Evolutionary conservation across 2,888 invertebrate species (phyloP), one percentile per base, ranked within the genome.

Genomic region (Stenodema calcarata): DNA sequence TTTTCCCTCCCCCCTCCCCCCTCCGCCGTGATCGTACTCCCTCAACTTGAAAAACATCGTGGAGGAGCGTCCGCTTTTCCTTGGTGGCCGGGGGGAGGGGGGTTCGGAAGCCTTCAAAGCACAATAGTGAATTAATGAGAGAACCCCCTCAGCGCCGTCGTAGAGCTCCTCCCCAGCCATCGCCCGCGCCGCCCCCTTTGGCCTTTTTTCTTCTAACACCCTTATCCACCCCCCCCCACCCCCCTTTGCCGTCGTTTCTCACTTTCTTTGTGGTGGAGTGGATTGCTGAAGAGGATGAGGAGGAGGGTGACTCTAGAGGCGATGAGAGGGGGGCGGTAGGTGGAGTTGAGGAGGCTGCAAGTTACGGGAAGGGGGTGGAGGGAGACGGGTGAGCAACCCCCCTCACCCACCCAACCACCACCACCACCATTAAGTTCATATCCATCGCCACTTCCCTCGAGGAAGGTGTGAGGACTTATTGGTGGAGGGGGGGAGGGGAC

Each of bases 311-410:
- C n/a, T n/a, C n/a, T n/a, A n/a, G 69, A 82, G 44, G 82, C 78
- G 41, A 70, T 35, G 41, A 82, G 47, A n/a, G 79, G 44, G 81
- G 30, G 85, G 82, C 47, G 81, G 35, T 2, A 23, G 87, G 50
- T 83, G 87, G 86, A 42, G 82, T 75, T 75, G 79, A 87, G 88
- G 86, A 88, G 89, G 90, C 35, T 35, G 35, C 35, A 35, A 35
- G 35, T 35, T 35, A n/a, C 35, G 87, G 81, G 86, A 88, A 89
- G 88, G 30, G 73, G 80, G 50, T 79, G 44, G 83, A 87, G 62
- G 87, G 83, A 82, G 84, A 78, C 78, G 44, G 44, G 42, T 78
- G 78, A n/a, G 78, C 44, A 44, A 78, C 44, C 78, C 78, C 78
- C 44, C 78, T 44, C 44, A 23, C 16, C 18, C 44, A 11, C 42